Percentiles rank a stretch among this genome's conserved stretches.
Conservation (phyloP, 1,140 invertebrate species). For the Zaprionus inermis region DNA sequence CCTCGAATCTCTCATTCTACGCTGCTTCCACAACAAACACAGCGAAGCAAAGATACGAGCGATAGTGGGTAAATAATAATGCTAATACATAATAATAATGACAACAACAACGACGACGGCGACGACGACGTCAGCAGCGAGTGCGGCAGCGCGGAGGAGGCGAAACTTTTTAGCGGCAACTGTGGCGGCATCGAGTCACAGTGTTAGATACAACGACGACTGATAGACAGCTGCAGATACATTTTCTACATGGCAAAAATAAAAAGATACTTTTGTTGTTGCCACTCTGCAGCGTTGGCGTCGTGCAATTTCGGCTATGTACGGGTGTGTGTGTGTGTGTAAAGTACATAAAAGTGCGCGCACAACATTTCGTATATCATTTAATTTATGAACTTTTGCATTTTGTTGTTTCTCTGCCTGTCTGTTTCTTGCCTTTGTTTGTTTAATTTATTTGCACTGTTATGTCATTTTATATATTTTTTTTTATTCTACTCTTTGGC, state of each 20-base stretch:
- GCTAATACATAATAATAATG: slow-evolving; percentile 79
- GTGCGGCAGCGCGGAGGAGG: slow-evolving; percentile 29
- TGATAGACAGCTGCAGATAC: slow-evolving; percentile 54
- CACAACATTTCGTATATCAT: slow-evolving; percentile 18
- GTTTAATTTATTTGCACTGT: slow-evolving; percentile 68
- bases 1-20: slow-evolving; percentile 81
- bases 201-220: slow-evolving; percentile 36
- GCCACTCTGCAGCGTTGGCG: slow-evolving; percentile 33
- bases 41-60: slow-evolving; percentile 16
- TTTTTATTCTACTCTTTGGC: slow-evolving; percentile 16
- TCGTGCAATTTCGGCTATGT: slow-evolving; percentile 26
- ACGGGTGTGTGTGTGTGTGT: neutral
- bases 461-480: slow-evolving; percentile 70
- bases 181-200: slow-evolving; percentile 41
- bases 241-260: slow-evolving; percentile 37
- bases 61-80: slow-evolving; percentile 69
- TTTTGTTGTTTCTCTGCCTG: slow-evolving; percentile 20
- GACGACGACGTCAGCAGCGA: slow-evolving; percentile 22
- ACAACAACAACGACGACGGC: slow-evolving; percentile 24
- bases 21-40: slow-evolving; percentile 60
- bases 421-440: slow-evolving; percentile 5
- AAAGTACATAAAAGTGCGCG: slow-evolving; percentile 32
- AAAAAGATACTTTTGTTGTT: slow-evolving; percentile 32
- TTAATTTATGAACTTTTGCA: slow-evolving; percentile 52
- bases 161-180: slow-evolving; percentile 3